phyloP scores from a whole-genome alignment of 2,113 vertebrate genomes.

The Phylloscopus whistleri region DNA sequence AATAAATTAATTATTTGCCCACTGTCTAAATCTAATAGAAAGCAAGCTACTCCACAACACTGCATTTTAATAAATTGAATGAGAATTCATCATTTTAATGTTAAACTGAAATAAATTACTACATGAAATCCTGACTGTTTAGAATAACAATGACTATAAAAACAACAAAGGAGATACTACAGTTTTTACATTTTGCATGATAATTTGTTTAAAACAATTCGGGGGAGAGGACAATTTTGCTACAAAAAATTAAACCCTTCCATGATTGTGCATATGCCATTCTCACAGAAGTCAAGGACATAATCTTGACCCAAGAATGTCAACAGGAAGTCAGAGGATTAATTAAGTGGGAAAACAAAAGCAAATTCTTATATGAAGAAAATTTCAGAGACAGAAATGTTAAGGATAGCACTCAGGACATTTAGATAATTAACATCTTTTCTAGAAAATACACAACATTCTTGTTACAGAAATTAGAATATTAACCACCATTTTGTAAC shows the following conservation, averaged over 20 bases:
- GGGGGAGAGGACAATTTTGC: background rate
- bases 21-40: background rate
- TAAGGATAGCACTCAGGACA: background rate
- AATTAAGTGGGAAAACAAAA: slow-evolving; percentile 42
- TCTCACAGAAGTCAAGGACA: slow-evolving; percentile 17
- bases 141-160: background rate
- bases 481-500: slow-evolving; percentile 54
- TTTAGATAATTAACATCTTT: background rate
- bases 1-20: background rate
- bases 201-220: background rate
- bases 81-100: background rate
- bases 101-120: background rate
- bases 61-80: background rate
- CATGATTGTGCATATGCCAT: background rate
- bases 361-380: slow-evolving; percentile 12
- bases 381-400: slow-evolving; percentile 2
- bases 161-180: background rate
- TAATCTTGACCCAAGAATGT: slow-evolving; percentile 13
- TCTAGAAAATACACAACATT: background rate
- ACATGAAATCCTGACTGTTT: background rate
- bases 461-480: slow-evolving; percentile 19
- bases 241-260: background rate
- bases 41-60: background rate
- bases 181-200: background rate
- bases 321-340: slow-evolving; percentile 35